Conservation (phyloP, 2,888 invertebrate genomes). For the Drosophila paramelanica region DNA sequence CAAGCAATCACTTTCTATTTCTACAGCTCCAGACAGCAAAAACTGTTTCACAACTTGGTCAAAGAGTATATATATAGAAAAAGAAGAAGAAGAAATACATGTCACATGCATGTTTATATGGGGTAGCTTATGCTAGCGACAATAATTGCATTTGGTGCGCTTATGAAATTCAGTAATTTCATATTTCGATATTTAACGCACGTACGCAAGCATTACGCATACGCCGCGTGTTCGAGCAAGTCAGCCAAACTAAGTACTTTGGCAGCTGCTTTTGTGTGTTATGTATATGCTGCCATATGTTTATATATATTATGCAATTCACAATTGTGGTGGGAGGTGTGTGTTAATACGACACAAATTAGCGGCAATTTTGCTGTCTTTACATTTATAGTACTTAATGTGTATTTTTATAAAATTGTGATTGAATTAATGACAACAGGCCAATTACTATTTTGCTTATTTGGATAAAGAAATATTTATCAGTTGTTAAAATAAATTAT, state of each 20-base stretch:
- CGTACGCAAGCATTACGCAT: slow-evolving; percentile 67
- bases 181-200: slow-evolving; percentile 59
- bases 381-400: background rate
- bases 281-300: slow-evolving; percentile 16
- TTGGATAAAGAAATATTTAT: too few relatives aligned
- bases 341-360: slow-evolving; percentile 23
- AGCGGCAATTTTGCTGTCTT: slow-evolving; percentile 21
- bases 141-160: slow-evolving; percentile 63
- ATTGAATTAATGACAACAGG: too few relatives aligned
- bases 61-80: slow-evolving; percentile 1
- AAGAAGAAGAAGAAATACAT: slow-evolving; percentile 10
- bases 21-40: slow-evolving; percentile 25
- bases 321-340: background rate
- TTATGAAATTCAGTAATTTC: slow-evolving; percentile 58
- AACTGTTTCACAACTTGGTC: slow-evolving; percentile 42
- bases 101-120: slow-evolving; percentile 16
- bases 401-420: background rate
- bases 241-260: slow-evolving; percentile 26
- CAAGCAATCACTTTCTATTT: slow-evolving; percentile 78
- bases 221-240: slow-evolving; percentile 38
- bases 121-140: slow-evolving; percentile 54
- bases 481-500: too few relatives aligned
- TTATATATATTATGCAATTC: slow-evolving; percentile 28
- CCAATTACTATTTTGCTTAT: too few relatives aligned
- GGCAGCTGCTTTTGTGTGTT: slow-evolving; percentile 16